Base-by-base conservation (phyloP, 2,797 vertebrate species). In the Melanitta fusca region DNA sequence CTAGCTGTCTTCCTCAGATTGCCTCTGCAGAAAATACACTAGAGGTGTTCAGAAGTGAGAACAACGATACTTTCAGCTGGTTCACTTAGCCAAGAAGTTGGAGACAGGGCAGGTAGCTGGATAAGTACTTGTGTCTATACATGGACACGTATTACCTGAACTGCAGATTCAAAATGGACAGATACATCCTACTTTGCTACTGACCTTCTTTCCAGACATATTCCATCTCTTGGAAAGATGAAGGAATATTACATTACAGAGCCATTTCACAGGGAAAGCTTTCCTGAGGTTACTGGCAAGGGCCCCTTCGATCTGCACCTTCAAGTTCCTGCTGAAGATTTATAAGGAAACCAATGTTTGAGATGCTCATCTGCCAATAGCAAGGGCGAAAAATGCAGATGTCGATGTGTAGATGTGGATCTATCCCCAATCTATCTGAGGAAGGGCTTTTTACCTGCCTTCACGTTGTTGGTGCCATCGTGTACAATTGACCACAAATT, bases 221-320 rank as follows among this genome's bases (percentile, higher is more conserved):
- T 4, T 14, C 53, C 28, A 36, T 78, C 57, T 79, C 62, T 66
- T 71, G 27, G 45, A 93, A 96, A 93, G 19, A 56, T 3, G 8
- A 32, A 71, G 57, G 20, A 92, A 58, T 79, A 81, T 72, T 92
- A 78, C 83, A 85, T 88, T 83, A 92, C 58, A 47, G 66, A 78
- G 62, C 22, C 38, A 62, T 85, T 91, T 91, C 64, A 45, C 64
- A 92, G 3, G 6, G 64, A 89, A 83, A 20, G 70, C 84, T 36
- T 91, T 95, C 84, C 71, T 51, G 72, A 91, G 49, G 4, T 57
- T 77, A n/a, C 87, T 81, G 45, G 27, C 7, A 0, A 73, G 11
- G 53, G 17, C 81, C 92, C 65, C 49, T 74, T 61, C 6, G 0
- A 53, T 38, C 69, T 65, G 61, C 34, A 25, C 7, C 32, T 45